phyloP scores from a whole-genome alignment of 2,797 vertebrate genomes.

The Eulemur coronatus region DNA sequence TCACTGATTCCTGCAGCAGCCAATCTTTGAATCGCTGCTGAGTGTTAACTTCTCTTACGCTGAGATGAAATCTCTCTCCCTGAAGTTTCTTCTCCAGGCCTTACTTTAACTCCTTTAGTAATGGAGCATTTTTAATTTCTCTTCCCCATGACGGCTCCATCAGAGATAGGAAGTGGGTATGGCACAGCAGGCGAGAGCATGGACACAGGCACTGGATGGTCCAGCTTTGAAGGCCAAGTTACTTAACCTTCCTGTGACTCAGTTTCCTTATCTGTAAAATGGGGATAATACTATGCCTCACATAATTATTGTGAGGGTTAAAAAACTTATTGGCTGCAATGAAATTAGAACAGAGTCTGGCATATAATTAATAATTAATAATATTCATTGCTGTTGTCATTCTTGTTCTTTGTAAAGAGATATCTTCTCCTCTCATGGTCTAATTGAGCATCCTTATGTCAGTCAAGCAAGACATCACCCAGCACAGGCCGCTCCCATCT shows the following conservation, averaged over 20 bases:
- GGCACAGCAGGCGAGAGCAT: neutral
- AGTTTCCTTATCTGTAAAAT: neutral
- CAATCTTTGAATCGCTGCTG: neutral
- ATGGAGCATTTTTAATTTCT: neutral
- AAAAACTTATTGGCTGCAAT: neutral
- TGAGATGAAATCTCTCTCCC: neutral
- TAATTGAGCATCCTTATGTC: neutral
- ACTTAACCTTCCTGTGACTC: neutral
- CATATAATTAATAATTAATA: neutral
- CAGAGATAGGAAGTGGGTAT: neutral
- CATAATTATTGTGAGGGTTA: neutral
- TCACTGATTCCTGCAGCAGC: neutral
- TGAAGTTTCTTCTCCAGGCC: neutral
- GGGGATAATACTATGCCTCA: neutral
- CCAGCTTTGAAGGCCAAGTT: neutral
- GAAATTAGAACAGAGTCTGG: neutral
- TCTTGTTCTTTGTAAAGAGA: neutral
- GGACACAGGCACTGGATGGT: neutral
- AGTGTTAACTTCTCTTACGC: neutral
- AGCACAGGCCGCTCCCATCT: neutral
- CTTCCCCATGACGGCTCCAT: no score
- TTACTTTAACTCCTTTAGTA: neutral
- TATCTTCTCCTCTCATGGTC: neutral
- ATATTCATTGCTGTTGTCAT: neutral
- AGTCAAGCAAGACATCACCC: neutral